Evolutionary conservation across 2,113 vertebrate genomes (phyloP).

Genomic region (Lophius piscatorius): DNA sequence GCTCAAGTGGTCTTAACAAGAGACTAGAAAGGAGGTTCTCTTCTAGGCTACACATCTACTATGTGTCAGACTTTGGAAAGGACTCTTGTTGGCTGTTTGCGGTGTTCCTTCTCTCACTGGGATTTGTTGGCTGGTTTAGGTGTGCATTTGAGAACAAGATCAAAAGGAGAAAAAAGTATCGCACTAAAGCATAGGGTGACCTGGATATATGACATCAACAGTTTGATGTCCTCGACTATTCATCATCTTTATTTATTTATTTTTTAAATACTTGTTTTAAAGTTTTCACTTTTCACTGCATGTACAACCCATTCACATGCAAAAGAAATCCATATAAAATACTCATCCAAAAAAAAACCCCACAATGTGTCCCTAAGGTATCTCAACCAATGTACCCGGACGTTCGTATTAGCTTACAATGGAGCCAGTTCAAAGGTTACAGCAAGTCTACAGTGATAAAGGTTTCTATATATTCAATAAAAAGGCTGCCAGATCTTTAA

Average conservation of each 20-base stretch:
- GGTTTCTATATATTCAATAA: no score
- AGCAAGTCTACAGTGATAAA: no score
- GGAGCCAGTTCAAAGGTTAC: no score
- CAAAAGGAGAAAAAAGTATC: slow-evolving; percentile 52
- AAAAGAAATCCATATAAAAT: no score
- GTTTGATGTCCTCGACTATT: slow-evolving; percentile 18
- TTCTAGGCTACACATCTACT: slow-evolving; percentile 13
- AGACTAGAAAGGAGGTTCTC: slow-evolving; percentile 25
- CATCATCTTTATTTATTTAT: slow-evolving; percentile 17
- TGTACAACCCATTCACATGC: no score
- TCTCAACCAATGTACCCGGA: no score
- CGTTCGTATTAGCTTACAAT: no score
- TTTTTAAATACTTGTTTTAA: no score
- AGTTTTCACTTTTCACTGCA: no score
- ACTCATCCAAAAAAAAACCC: no score
- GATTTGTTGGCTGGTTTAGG: slow-evolving; percentile 51
- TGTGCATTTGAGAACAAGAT: slow-evolving; percentile 57
- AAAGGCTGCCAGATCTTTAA: no score
- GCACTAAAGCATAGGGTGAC: slow-evolving; percentile 48
- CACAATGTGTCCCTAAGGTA: no score
- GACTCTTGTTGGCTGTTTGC: slow-evolving; percentile 18
- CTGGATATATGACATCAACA: slow-evolving; percentile 39
- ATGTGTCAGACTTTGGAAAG: slow-evolving; percentile 21
- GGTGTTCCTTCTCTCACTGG: slow-evolving; percentile 46
- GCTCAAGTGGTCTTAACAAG: slow-evolving; percentile 35